Conservation (phyloP, 2,797 vertebrate species). For the Sebastes minor region DNA sequence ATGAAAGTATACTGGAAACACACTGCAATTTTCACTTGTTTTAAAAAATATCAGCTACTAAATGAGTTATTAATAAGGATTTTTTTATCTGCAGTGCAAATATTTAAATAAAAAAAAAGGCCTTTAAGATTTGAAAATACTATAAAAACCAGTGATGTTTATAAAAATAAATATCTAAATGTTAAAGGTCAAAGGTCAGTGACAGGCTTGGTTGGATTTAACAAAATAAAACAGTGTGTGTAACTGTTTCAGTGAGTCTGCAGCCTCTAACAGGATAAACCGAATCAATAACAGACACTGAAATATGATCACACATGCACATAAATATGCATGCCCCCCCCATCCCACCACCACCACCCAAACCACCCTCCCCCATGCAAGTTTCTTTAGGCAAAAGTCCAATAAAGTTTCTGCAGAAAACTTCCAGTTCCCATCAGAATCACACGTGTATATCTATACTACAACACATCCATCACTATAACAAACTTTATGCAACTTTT, state of each 20-base stretch:
- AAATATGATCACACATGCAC: conserved; percentile 71
- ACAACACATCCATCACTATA: neutral
- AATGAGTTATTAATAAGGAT: neutral
- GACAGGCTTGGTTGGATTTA: neutral
- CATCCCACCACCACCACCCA: neutral
- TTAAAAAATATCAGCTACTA: neutral
- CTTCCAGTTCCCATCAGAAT: neutral
- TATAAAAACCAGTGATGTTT: neutral
- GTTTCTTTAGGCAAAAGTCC: conserved; percentile 57
- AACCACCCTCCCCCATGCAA: conserved; percentile 19
- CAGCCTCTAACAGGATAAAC: conserved; percentile 26
- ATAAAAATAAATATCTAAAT: neutral
- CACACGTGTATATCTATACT: neutral
- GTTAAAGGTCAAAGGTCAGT: conserved; percentile 44
- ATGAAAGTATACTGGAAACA: neutral
- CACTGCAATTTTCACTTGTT: neutral
- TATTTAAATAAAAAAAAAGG: neutral
- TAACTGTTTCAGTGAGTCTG: conserved; percentile 2
- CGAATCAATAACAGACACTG: conserved; percentile 70
- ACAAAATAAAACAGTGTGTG: neutral
- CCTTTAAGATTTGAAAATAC: neutral
- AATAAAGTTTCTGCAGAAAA: conserved; percentile 56
- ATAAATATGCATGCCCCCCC: conserved; percentile 51
- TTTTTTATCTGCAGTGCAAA: neutral
- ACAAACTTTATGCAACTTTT: conserved; percentile 38